phyloP scores from a whole-genome alignment of 2,888 invertebrate species.

The Xanthorhoe designata region DNA sequence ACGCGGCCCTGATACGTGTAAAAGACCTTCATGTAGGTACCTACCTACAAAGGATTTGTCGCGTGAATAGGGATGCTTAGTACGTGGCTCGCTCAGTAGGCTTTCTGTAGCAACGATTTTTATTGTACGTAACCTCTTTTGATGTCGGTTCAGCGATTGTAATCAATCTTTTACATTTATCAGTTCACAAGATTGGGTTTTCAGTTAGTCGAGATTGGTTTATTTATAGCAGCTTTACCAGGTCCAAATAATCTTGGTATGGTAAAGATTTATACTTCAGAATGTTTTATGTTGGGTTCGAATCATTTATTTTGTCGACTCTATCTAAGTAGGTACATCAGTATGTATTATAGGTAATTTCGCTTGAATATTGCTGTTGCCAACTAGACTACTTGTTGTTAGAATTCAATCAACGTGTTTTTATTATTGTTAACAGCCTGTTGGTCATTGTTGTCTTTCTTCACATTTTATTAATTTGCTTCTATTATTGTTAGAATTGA shows the following conservation, averaged over 20 bases:
- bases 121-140: constrained; percentile 16
- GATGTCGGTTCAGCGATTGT: constrained; percentile 11
- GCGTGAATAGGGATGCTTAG: constrained; percentile 57
- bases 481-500: too few relatives aligned
- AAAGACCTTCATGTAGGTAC: not conserved
- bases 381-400: too few relatives aligned
- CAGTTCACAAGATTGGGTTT: not conserved
- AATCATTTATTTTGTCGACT: not conserved
- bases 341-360: not conserved
- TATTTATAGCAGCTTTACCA: not conserved
- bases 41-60: constrained; percentile 57
- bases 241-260: not conserved
- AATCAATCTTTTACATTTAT: constrained; percentile 34
- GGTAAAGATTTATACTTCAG: not conserved
- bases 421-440: too few relatives aligned
- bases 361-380: not conserved
- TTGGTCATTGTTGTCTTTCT: too few relatives aligned
- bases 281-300: not conserved
- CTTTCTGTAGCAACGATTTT: constrained; percentile 15
- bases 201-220: not conserved
- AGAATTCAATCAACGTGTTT: too few relatives aligned
- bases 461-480: too few relatives aligned
- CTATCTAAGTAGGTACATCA: too few relatives aligned
- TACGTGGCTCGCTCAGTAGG: constrained; percentile 19
- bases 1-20: too few relatives aligned